Conservation (phyloP, 2,113 vertebrate genomes). For the Xenopus tropicalis region DNA sequence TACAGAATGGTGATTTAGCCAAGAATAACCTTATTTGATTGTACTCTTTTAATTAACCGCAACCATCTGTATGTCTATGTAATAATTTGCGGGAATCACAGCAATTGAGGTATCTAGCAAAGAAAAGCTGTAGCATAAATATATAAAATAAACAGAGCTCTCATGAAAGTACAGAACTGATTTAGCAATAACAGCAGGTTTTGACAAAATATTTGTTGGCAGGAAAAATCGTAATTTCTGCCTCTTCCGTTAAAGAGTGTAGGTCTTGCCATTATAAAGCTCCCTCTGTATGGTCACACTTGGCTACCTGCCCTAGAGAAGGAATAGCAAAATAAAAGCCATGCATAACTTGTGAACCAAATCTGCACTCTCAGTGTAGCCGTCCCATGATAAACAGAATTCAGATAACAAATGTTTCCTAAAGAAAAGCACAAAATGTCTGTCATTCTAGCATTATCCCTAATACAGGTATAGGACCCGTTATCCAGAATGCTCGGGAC, state of each 20-base stretch:
- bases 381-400: background rate
- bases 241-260: background rate
- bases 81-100: background rate
- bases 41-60: background rate
- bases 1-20: constrained; percentile 3
- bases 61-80: background rate
- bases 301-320: constrained; percentile 7
- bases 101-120: background rate
- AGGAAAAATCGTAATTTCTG: background rate
- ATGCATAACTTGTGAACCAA: background rate
- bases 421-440: too few relatives aligned
- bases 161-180: background rate
- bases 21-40: background rate
- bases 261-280: constrained; percentile 12
- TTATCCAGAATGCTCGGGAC: too few relatives aligned
- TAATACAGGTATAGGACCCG: too few relatives aligned
- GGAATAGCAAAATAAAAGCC: constrained; percentile 30
- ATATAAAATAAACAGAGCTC: background rate
- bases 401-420: background rate
- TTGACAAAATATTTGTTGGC: constrained; percentile 8
- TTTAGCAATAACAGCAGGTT: constrained; percentile 1
- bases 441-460: too few relatives aligned
- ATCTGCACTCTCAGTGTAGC: background rate
- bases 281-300: constrained; percentile 13
- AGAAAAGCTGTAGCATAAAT: background rate